A percentile compares a stretch with the other conserved stretches of the same genome.
These are phyloP conservation scores for Progne subis DNA, from an alignment of 2,113 vertebrate species.

Conservation along the genomic window DNA sequence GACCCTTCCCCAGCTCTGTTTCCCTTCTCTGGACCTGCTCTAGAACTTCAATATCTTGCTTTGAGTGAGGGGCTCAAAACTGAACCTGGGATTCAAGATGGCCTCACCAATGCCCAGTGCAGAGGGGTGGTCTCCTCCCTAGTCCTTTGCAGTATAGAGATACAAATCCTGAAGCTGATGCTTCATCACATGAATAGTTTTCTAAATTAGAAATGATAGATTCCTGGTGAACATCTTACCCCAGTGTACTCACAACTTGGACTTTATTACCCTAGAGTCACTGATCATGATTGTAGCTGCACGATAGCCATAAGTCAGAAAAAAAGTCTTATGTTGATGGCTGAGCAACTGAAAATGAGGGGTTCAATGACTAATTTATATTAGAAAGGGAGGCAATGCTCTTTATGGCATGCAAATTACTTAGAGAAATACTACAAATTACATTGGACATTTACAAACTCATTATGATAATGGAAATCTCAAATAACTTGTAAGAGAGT, in stretches of 20 bases:
- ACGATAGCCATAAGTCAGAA: constrained; percentile 11
- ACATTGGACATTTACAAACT: not conserved
- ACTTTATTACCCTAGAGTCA: not conserved
- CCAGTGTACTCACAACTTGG: not conserved
- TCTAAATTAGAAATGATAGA: constrained; percentile 8
- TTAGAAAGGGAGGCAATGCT: not conserved
- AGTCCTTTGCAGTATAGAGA: not conserved
- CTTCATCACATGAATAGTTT: constrained; percentile 10
- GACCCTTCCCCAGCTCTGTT: rapidly evolving
- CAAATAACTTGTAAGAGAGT: not conserved
- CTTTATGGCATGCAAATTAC: not conserved
- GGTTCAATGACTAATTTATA: constrained; percentile 9
- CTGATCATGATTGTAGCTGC: not conserved
- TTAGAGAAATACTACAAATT: not conserved
- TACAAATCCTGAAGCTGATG: not conserved
- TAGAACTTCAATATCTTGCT: not conserved
- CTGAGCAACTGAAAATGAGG: not conserved
- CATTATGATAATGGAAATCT: not conserved
- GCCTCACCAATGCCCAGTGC: not conserved
- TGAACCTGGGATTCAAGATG: rapidly evolving
- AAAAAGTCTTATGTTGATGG: not conserved
- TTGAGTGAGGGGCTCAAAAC: not conserved
- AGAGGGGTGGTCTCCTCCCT: not conserved
- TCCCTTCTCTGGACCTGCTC: not conserved
- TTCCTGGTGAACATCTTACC: not conserved